phyloP scores from a whole-genome alignment of 2,888 invertebrate species.

The Andrena trimmerana region DNA sequence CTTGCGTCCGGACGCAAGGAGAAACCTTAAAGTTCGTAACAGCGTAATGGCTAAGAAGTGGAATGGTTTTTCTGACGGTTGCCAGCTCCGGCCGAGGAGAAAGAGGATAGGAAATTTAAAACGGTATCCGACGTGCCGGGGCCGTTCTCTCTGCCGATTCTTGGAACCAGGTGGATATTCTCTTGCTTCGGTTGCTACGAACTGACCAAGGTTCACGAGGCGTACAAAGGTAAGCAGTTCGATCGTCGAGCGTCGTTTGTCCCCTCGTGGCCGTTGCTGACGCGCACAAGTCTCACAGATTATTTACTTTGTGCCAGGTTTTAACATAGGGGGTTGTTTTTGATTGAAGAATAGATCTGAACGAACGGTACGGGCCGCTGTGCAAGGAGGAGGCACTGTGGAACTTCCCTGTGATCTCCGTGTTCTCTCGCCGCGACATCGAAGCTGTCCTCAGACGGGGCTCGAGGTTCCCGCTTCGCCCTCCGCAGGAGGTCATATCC shows the following conservation, averaged over 20 bases:
- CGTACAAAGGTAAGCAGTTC: slow-evolving; percentile 89
- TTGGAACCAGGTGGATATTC: slow-evolving; percentile 94
- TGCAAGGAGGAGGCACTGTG: slow-evolving; percentile 92
- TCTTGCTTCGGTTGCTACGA: slow-evolving; percentile 88
- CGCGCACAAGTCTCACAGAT: not conserved
- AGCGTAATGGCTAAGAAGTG: not conserved
- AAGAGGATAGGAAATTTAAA: slow-evolving; percentile 62
- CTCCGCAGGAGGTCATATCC: slow-evolving; percentile 93
- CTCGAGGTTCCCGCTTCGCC: slow-evolving; percentile 92
- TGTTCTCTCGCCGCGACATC: slow-evolving; percentile 90
- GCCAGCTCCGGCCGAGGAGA: slow-evolving; percentile 22
- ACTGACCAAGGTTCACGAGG: slow-evolving; percentile 91
- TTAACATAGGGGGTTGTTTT: slow-evolving; percentile 73
- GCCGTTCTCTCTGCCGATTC: slow-evolving; percentile 89
- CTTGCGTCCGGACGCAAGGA: slow-evolving; percentile 9
- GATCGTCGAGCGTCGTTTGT: not conserved
- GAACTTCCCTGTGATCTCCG: slow-evolving; percentile 90
- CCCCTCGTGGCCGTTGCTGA: not conserved
- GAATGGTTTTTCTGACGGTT: not conserved
- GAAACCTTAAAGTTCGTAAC: not conserved
- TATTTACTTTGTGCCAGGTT: slow-evolving; percentile 2
- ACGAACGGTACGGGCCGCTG: slow-evolving; percentile 89
- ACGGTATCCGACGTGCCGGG: slow-evolving; percentile 89
- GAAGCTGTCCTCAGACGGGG: slow-evolving; percentile 91
- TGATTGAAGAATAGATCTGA: slow-evolving; percentile 84